Evolutionary conservation across 2,888 invertebrate species (phyloP), one percentile per base, ranked within the genome.

Genomic region (Petrophora chlorosata): DNA sequence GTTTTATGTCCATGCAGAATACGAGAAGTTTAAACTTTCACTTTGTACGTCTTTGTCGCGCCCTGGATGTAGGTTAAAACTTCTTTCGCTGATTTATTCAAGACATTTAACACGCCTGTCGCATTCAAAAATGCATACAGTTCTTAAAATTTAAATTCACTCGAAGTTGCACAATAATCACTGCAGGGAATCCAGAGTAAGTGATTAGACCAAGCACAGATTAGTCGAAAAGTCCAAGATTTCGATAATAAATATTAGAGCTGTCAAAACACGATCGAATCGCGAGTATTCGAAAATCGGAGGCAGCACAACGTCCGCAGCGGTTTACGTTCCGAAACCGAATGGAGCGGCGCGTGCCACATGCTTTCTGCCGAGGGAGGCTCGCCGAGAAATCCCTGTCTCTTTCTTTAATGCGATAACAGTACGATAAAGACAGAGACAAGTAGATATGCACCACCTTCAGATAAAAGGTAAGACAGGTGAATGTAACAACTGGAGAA

Each of bases 321-420:
- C 59, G 70, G 61, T 52, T 70, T 67, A 61, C 80, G 83, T 74
- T 85, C 83, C 73, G 66, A 79, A 79, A 82, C 86, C 82, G 89
- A 89, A 88, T 90, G 86, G 78, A 77, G 74, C 73, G 80, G 82
- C 89, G 87, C 89, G 88, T 88, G 88, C 86, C 86, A 82, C 83
- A 85, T 81, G 85, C 73, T 79, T 56, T 61, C 65, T 69, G 65
- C 73, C 67, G 69, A 59, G 58, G 59, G 59, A 71, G 67, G 67
- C 68, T 68, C 65, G 61, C 61, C 63, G 54, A 73, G 73, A 70
- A 72, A 72, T 55, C 65, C 60, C 76, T 60, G 73, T 88, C 89
- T 79, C 88, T 87, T 79, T 89, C 85, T 79, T 77, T 23, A 33
- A 41, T 50, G 55, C 56, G 53, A 62, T 63, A 64, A 61, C 61